Evolutionary conservation across 23 tunicate species (phyloP), one percentile per base, ranked within the genome.

Genomic region (Corella eumyota): DNA sequence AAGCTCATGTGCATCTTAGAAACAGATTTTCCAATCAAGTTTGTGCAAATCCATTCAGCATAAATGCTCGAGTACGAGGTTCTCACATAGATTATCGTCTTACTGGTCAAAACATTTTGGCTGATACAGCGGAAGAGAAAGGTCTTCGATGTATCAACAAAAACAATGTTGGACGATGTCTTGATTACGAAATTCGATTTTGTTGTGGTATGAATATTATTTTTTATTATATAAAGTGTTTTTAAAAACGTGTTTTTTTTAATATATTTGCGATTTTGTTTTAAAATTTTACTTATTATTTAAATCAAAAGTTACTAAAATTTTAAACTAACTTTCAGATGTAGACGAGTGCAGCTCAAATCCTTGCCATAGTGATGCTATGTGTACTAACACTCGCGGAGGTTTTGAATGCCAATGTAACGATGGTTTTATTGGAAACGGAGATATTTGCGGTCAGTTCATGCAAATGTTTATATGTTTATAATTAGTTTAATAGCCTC

Each of bases 381-480:
- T 15, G 27, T 68, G 74, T 46, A 57, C 26, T n/a, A 68, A 68
- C 29, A 30, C 28, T 23, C 29, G 24, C 25, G 74, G 74, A 2
- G 56, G 64, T 17, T 68, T 49, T 30, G 25, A 54, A 54, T 68
- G 74, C 37, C 31, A 68, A 27, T 68, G 74, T 34, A 29, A 31
- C 25, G 11, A 55, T 5, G 74, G 64, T 29, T 68, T 32, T 34
- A 31, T 22, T 22, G 74, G 64, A 26, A 64, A 68, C 22, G 74
- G 72, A 19, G 30, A 45, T 19, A 2, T 25, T 9, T 67, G 72
- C 34, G 72, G 72, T 67, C 22, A 25, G 3, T 21, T 54, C 60
- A 6, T 4, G 60, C 2, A 54, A n/a, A n/a, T n/a, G n/a, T n/a
- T n/a, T n/a, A n/a, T n/a, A n/a, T n/a, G n/a, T n/a, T n/a, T n/a